Evolutionary conservation across 1,140 invertebrate genomes (phyloP).

Genomic region (Sitodiplosis mosellana): DNA sequence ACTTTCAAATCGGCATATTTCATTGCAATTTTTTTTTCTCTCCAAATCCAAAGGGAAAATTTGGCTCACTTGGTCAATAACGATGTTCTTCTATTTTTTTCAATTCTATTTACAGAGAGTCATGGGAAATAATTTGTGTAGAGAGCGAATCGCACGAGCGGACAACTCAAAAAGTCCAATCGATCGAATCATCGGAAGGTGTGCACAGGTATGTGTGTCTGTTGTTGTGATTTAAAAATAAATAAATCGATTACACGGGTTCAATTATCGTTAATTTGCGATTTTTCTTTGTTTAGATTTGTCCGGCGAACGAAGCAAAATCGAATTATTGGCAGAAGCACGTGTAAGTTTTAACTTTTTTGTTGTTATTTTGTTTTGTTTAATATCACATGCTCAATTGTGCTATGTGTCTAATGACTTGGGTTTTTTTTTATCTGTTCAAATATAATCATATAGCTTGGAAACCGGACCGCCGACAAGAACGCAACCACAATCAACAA

Average conservation of each 20-base stretch:
- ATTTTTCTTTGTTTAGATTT: too few species aligned
- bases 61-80: too few species aligned
- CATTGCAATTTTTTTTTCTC: too few species aligned
- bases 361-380: neutral
- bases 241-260: too few species aligned
- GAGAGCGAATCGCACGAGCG: neutral
- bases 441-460: neutral
- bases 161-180: neutral
- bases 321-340: constrained; percentile 1
- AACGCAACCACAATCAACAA: neutral
- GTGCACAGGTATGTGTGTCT: neutral
- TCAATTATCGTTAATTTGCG: too few species aligned
- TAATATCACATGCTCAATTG: neutral
- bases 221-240: too few species aligned
- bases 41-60: too few species aligned
- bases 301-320: neutral
- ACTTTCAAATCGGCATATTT: too few species aligned
- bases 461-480: neutral
- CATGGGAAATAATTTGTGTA: constrained; percentile 1
- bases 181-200: neutral
- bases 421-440: neutral
- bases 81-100: too few species aligned
- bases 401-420: neutral
- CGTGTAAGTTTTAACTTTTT: neutral
- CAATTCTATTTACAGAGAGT: neutral